Base-by-base conservation (phyloP, 2,888 invertebrate species). In the Lithophane leautieri region DNA sequence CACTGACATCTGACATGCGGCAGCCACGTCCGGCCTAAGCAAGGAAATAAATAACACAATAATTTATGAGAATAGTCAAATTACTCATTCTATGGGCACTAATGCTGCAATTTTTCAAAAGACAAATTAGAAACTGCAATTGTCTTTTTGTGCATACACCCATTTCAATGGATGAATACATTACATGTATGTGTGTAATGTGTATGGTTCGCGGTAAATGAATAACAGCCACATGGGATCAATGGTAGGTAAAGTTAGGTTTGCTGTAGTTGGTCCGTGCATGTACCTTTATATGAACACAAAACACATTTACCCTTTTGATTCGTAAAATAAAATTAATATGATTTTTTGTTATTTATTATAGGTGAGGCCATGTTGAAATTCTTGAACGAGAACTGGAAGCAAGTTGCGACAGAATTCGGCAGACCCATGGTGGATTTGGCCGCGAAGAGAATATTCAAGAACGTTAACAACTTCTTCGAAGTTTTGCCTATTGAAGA, bases 341-440 rank as follows among this genome's bases (percentile, higher is more conserved):
- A 7, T 77, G 40, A 56, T 42, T 42, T 47, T 16, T 47, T 16
- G 6, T 16, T 42, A 42, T 70, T 54, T 28, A 11, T 90, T 89
- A 42, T 86, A 95, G 96, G 95, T 91, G 92, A 94, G 0, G 69
- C 93, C 0, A 93, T 94, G 92, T 81, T 93, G 14, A 81, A 60
- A 0, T 94, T 95, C 81, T 77, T 95, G 56, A 96, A 95, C 72
- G 91, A 93, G 0, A 95, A 95, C 70, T 95, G 95, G 95, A 92
- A 94, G 61, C 89, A 92, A 71, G 87, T 96, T 3, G 90, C 93
- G 0, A 4, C 58, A 0, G 94, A 95, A 76, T 96, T 95, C 47
- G 96, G 95, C 50, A 89, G 80, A 63, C 96, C 96, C 0, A 78
- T 95, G 42, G 81, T 95, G 76, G 91, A 94, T 1, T 86, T 78